Conservation (phyloP, 2,113 vertebrate genomes). For the Danio rerio region DNA sequence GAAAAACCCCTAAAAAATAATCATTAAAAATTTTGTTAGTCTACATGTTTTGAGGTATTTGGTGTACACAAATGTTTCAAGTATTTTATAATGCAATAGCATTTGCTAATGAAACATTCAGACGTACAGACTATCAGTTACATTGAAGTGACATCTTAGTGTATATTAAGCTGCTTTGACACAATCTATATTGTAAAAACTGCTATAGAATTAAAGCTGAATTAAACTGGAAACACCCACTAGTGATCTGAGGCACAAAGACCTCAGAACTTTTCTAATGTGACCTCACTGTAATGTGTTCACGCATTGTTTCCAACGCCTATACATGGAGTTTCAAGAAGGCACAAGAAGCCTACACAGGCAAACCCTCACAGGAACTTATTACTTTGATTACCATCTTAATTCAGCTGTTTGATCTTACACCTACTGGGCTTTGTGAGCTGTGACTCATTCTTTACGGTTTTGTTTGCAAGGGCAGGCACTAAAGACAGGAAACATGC, state of each 20-base stretch:
- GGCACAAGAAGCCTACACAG: not conserved
- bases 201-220: no score
- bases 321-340: not conserved
- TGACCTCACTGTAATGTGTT: not conserved
- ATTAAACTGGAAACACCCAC: no score
- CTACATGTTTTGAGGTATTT: no score
- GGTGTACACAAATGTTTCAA: no score
- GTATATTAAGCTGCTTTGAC: no score
- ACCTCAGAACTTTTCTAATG: not conserved
- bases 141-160: no score
- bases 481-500: conserved; percentile 29
- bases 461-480: not conserved
- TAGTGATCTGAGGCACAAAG: not conserved
- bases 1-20: no score
- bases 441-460: conserved; percentile 22
- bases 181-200: no score
- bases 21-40: no score
- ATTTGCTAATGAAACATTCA: no score
- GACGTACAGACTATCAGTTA: no score
- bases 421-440: not conserved
- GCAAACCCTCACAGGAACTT: not conserved
- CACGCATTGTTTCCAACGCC: not conserved
- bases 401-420: conserved; percentile 35
- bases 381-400: not conserved
- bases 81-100: no score